Conservation (phyloP, 2,113 vertebrate species). For the Procavia capensis region DNA sequence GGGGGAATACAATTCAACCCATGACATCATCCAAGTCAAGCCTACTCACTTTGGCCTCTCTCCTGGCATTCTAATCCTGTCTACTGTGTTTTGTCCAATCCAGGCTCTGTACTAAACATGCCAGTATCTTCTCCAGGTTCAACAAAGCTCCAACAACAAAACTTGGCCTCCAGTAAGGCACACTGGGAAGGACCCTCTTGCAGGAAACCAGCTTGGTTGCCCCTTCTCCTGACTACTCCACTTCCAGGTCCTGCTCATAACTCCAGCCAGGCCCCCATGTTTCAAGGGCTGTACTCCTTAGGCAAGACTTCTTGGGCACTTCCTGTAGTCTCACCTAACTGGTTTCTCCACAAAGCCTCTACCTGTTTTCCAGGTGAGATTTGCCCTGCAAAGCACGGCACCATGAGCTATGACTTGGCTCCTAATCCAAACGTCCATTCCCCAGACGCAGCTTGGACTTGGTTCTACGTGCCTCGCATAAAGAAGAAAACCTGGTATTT, state of each 20-base stretch:
- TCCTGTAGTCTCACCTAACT: not conserved
- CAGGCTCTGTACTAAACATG: not conserved
- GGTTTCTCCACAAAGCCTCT: not conserved
- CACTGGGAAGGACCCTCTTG: not conserved
- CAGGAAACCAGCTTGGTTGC: not conserved
- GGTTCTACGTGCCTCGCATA: not conserved
- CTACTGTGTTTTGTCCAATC: not conserved
- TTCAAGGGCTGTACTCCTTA: not conserved
- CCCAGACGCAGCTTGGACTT: not conserved
- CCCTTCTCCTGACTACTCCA: not conserved
- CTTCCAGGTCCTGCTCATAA: not conserved
- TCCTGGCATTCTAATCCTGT: not conserved
- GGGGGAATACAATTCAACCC: too few relatives aligned
- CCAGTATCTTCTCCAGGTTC: not conserved
- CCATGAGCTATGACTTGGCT: not conserved
- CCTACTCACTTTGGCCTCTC: not conserved
- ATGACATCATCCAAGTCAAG: too few relatives aligned
- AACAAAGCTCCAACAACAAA: not conserved
- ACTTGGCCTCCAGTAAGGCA: not conserved
- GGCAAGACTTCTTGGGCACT: not conserved
- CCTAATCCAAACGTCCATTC: not conserved
- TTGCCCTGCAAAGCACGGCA: not conserved
- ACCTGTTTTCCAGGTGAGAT: not conserved
- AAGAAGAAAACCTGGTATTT: not conserved
- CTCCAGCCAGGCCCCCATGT: not conserved